Conservation (phyloP, 1,140 invertebrate species). For the Nasonia longicornis region DNA sequence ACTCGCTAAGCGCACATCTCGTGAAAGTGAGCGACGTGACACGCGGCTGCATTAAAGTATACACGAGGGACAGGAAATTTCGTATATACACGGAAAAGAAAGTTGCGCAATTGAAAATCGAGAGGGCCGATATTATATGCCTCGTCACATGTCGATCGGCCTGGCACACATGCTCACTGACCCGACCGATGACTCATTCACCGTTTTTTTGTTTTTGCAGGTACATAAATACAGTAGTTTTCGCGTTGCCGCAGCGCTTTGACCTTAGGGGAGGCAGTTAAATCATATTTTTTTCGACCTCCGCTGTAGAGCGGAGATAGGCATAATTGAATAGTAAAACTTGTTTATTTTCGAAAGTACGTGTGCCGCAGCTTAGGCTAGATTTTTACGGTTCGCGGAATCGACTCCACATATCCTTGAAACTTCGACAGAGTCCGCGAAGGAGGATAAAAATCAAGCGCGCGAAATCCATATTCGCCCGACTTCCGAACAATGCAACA, state of each 20-base stretch:
- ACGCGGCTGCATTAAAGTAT: not conserved
- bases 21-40: constrained; percentile 20
- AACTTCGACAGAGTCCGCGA: not conserved
- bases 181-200: constrained; percentile 50
- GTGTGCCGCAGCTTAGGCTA: not conserved
- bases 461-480: not conserved
- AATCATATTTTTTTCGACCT: constrained; percentile 1
- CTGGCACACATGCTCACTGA: constrained; percentile 52
- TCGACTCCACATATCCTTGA: not conserved
- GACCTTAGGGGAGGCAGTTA: not conserved
- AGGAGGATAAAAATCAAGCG: not conserved
- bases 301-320: not conserved
- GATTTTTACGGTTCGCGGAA: not conserved
- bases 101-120: constrained; percentile 51
- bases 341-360: not conserved
- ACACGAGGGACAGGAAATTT: not conserved
- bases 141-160: constrained; percentile 48
- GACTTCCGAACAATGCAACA: not conserved
- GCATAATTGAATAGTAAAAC: constrained; percentile 22
- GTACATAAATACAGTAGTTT: not conserved
- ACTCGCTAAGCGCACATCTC: not conserved
- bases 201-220: constrained; percentile 25
- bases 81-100: constrained; percentile 45
- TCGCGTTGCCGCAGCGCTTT: not conserved
- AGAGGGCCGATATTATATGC: constrained; percentile 40